phyloP scores from a whole-genome alignment of 2,888 invertebrate genomes.

The Tuta absoluta region DNA sequence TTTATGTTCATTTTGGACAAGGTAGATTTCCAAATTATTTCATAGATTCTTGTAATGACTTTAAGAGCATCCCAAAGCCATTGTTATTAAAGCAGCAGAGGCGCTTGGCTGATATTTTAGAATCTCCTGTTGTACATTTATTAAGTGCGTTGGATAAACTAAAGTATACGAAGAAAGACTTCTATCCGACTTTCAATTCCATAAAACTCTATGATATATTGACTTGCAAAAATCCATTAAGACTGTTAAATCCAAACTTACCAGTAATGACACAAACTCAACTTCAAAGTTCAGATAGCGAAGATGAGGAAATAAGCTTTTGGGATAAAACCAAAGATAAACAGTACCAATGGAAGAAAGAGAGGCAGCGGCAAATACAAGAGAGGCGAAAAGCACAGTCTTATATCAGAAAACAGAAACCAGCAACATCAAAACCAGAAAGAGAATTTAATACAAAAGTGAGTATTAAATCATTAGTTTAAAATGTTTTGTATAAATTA shows the following conservation, averaged over 20 bases:
- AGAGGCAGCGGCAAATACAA: slow-evolving; percentile 64
- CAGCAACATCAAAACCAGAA: slow-evolving; percentile 58
- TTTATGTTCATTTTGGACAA: slow-evolving; percentile 83
- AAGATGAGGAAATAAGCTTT: slow-evolving; percentile 63
- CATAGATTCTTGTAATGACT: slow-evolving; percentile 85
- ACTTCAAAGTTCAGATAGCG: slow-evolving; percentile 64
- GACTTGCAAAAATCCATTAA: slow-evolving; percentile 77
- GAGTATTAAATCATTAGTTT: slow-evolving; percentile 44
- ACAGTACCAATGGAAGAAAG: slow-evolving; percentile 74
- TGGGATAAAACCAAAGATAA: slow-evolving; percentile 79
- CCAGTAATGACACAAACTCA: slow-evolving; percentile 47
- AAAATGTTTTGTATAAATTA: background rate
- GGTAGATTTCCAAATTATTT: slow-evolving; percentile 87
- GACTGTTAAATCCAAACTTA: slow-evolving; percentile 71
- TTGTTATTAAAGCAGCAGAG: slow-evolving; percentile 84
- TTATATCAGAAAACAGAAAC: slow-evolving; percentile 54
- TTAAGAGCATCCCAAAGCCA: slow-evolving; percentile 85
- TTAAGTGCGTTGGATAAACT: slow-evolving; percentile 86
- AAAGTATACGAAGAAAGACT: slow-evolving; percentile 80
- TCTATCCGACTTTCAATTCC: slow-evolving; percentile 84
- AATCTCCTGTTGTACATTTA: slow-evolving; percentile 87
- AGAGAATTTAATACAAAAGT: slow-evolving; percentile 80
- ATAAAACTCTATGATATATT: slow-evolving; percentile 82
- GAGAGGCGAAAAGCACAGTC: slow-evolving; percentile 60
- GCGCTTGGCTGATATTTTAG: slow-evolving; percentile 84